phyloP scores from a whole-genome alignment of 2,888 invertebrate genomes.

The Philopedon plagiatum region DNA sequence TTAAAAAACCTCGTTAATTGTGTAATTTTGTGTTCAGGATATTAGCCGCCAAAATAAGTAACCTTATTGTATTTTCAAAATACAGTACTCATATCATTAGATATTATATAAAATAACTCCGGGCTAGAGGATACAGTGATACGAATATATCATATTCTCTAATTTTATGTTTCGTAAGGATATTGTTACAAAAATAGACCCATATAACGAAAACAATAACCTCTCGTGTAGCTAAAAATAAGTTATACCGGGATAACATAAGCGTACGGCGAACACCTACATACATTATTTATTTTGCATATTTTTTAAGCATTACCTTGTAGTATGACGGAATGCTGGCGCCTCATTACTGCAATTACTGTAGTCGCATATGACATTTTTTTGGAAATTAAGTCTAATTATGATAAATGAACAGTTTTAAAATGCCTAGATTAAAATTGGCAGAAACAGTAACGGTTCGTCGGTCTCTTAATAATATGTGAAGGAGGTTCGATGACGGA shows the following conservation, averaged over 20 bases:
- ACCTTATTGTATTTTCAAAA: no score
- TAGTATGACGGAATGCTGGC: background rate
- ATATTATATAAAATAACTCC: background rate
- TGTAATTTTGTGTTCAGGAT: no score
- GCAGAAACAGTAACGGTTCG: no score
- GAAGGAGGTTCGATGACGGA: no score
- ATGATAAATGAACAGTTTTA: no score
- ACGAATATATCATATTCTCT: background rate
- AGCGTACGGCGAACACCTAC: background rate
- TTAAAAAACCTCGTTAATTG: no score
- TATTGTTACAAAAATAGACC: constrained; percentile 23
- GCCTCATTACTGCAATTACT: constrained; percentile 10
- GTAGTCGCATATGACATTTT: background rate
- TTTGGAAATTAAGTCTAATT: no score
- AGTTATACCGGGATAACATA: background rate
- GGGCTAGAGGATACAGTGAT: background rate
- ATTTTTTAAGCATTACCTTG: background rate
- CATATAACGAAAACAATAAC: constrained; percentile 35
- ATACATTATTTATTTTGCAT: constrained; percentile 1
- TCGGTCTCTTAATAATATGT: no score
- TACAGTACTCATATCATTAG: no score
- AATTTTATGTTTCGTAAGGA: background rate
- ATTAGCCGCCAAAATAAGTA: no score
- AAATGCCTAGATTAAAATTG: no score
- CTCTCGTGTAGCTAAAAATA: constrained; percentile 33